Percentiles rank a stretch among this genome's conserved stretches.
These are phyloP conservation scores for Tupaia chinensis DNA, from an alignment of 2,113 vertebrate species.

Conservation along the genomic window DNA sequence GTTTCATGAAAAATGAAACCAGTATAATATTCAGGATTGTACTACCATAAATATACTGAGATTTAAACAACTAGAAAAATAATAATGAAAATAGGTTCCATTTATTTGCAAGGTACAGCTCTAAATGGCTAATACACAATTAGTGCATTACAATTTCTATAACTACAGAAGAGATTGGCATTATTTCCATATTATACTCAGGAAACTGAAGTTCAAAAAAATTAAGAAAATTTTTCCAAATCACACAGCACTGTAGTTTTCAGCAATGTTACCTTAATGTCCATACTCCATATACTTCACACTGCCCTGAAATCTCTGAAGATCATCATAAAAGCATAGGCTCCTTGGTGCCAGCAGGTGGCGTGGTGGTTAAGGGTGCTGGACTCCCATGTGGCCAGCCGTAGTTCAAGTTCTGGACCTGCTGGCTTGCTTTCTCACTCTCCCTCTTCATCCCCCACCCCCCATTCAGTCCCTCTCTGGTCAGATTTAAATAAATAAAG, in stretches of 20 bases:
- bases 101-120: conserved; percentile 10
- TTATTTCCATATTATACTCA: neutral
- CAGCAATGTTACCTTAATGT: neutral
- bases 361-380: no score
- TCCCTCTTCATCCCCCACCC: no score
- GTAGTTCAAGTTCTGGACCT: no score
- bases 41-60: conserved; percentile 25
- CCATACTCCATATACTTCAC: neutral
- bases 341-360: neutral
- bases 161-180: neutral
- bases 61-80: conserved; percentile 1
- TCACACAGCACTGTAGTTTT: neutral
- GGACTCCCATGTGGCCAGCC: no score
- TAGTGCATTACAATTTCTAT: neutral
- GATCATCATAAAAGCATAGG: neutral
- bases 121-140: neutral
- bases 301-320: neutral
- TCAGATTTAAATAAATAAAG: no score
- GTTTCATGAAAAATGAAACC: conserved; percentile 51
- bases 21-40: neutral
- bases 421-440: no score
- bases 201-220: neutral
- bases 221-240: neutral
- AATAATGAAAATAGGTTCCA: conserved; percentile 40
- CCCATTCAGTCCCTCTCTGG: no score